These are phyloP conservation scores for Polietes domitor DNA, from an alignment of 2,888 invertebrate genomes.

Conservation along the genomic window DNA sequence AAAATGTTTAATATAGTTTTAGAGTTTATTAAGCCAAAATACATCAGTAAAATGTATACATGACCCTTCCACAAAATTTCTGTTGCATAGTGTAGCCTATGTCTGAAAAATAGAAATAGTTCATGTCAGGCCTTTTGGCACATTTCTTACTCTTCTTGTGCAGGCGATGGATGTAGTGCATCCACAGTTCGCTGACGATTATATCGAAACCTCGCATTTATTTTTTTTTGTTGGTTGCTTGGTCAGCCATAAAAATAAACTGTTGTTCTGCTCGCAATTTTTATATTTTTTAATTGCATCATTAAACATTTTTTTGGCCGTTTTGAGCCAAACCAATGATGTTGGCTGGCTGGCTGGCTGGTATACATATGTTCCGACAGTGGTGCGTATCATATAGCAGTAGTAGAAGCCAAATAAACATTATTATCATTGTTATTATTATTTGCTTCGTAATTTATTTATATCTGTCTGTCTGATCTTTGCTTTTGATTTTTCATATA, in stretches of 20 bases:
- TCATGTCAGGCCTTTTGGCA: too few species aligned
- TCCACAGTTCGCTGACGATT: background rate
- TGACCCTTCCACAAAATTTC: too few species aligned
- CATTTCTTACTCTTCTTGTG: too few species aligned
- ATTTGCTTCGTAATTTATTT: background rate
- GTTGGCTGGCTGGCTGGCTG: background rate
- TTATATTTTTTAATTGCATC: constrained; percentile 13
- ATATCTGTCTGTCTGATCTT: background rate
- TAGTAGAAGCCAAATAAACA: background rate
- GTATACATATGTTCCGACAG: too few species aligned
- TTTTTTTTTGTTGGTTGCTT: background rate
- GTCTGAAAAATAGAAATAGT: too few species aligned
- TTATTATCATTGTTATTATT: constrained; percentile 1
- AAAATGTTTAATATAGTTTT: too few species aligned
- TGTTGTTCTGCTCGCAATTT: background rate
- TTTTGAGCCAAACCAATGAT: background rate
- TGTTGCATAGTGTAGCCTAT: too few species aligned
- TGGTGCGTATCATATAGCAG: background rate
- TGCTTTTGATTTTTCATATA: constrained; percentile 5
- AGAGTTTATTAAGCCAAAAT: too few species aligned
- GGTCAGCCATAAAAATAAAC: background rate
- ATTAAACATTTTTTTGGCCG: background rate
- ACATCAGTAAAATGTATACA: too few species aligned
- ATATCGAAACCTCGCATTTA: too few species aligned
- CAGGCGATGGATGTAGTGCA: too few species aligned